Evolutionary conservation across 2,888 invertebrate genomes (phyloP).

Genomic region (Lasioglossum pauxillum): DNA sequence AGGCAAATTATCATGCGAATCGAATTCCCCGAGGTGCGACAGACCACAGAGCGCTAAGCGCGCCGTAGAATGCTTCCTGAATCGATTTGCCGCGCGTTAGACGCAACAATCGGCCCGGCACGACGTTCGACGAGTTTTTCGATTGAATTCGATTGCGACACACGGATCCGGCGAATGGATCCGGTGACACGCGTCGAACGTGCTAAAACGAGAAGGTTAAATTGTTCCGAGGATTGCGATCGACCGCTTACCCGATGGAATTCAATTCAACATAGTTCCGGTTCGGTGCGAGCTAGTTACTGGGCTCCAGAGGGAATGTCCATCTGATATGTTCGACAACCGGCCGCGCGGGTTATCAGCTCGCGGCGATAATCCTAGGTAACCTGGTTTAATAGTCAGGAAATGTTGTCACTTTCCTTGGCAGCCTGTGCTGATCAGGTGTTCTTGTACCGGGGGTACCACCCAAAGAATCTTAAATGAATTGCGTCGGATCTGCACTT

Average conservation of each 20-base stretch:
- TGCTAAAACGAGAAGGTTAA: slow-evolving; percentile 7
- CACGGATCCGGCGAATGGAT: neutral
- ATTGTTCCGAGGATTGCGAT: slow-evolving; percentile 9
- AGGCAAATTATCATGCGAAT: neutral
- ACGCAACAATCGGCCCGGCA: neutral
- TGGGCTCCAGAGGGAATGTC: neutral
- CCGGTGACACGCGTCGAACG: neutral
- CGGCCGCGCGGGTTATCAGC: neutral
- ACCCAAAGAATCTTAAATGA: neutral
- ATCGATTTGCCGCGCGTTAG: neutral
- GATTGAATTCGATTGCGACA: slow-evolving; percentile 32
- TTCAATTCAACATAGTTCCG: slow-evolving; percentile 13
- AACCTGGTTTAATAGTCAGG: slow-evolving; percentile 5
- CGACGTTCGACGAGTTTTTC: slow-evolving; percentile 5
- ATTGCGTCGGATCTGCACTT: neutral
- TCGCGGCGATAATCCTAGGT: neutral
- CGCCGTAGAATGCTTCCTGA: neutral
- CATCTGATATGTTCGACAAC: slow-evolving; percentile 9
- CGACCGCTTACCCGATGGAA: slow-evolving; percentile 9
- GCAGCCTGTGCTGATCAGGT: neutral
- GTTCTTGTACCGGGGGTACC: neutral
- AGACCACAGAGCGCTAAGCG: neutral
- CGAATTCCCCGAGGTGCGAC: neutral
- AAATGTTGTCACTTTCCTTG: slow-evolving; percentile 7
- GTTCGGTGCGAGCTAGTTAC: neutral